Conservation (phyloP, 2,888 invertebrate genomes). For the Agonum fuliginosum region DNA sequence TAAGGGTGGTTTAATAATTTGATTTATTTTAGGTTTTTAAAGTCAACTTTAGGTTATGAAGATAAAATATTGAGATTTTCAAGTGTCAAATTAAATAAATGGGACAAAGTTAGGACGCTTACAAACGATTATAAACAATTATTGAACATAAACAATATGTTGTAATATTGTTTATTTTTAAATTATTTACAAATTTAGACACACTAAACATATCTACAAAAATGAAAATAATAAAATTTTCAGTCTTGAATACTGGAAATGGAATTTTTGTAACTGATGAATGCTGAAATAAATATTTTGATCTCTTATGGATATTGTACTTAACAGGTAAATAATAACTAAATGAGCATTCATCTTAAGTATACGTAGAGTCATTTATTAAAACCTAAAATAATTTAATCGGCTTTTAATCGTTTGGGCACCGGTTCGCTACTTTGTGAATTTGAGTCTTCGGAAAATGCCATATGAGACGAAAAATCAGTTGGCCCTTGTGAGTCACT, state of each 20-base stretch:
- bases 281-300: too few species aligned
- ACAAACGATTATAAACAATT: not conserved
- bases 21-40: slow-evolving; percentile 65
- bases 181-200: too few species aligned
- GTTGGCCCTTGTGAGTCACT: slow-evolving; percentile 93
- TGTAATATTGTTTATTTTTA: too few species aligned
- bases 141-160: too few species aligned
- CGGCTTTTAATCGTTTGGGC: slow-evolving; percentile 87
- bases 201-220: not conserved
- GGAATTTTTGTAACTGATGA: too few species aligned
- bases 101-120: not conserved
- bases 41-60: slow-evolving; percentile 62
- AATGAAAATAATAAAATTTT: not conserved
- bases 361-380: not conserved
- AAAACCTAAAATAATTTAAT: slow-evolving; percentile 72
- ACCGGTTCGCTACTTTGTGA: slow-evolving; percentile 88
- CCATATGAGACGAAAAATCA: slow-evolving; percentile 89
- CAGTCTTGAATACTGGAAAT: not conserved
- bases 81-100: slow-evolving; percentile 30
- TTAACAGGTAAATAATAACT: slow-evolving; percentile 5
- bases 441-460: slow-evolving; percentile 93
- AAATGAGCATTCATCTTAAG: slow-evolving; percentile 11
- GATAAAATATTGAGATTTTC: slow-evolving; percentile 8
- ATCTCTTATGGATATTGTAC: too few species aligned
- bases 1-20: not conserved